A percentile compares a stretch with the other conserved stretches of the same genome.
Conservation (phyloP, 1,140 invertebrate species). For the Thrips palmi region DNA sequence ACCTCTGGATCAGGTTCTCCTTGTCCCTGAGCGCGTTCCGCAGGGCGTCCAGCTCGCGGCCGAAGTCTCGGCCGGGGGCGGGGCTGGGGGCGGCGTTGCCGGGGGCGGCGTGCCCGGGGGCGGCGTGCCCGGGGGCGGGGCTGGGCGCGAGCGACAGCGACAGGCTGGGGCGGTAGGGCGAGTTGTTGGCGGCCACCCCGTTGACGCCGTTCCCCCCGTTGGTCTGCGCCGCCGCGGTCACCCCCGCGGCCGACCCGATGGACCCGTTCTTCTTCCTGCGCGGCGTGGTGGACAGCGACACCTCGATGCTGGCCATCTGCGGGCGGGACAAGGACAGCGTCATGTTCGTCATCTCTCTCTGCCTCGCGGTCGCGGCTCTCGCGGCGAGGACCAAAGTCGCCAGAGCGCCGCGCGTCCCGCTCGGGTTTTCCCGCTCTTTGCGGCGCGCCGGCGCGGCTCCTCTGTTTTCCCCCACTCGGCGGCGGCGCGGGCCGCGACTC, state of each 20-base stretch:
- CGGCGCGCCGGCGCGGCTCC: too few species aligned
- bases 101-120: slow-evolving; percentile 18
- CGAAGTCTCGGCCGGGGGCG: slow-evolving; percentile 18
- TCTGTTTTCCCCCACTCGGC: too few species aligned
- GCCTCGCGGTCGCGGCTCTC: too few species aligned
- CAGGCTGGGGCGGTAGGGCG: slow-evolving; percentile 10
- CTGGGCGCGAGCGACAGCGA: slow-evolving; percentile 5
- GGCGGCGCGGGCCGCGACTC: too few species aligned
- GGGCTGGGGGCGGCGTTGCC: slow-evolving; percentile 21
- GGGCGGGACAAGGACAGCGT: slow-evolving; percentile 14
- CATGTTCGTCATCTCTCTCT: too few species aligned
- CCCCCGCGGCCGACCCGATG: slow-evolving; percentile 36
- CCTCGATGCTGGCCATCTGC: slow-evolving; percentile 72
- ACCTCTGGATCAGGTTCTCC: slow-evolving; percentile 57
- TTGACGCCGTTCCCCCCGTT: slow-evolving; percentile 11
- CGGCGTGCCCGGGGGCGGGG: slow-evolving; percentile 17
- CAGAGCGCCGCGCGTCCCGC: too few species aligned
- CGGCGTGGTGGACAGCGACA: slow-evolving; percentile 49
- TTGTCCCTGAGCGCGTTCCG: slow-evolving; percentile 55
- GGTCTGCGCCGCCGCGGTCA: too few species aligned
- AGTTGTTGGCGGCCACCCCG: slow-evolving; percentile 8
- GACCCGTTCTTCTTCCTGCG: slow-evolving; percentile 31
- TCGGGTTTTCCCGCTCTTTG: too few species aligned
- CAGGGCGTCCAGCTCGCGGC: slow-evolving; percentile 48
- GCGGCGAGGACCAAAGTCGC: too few species aligned